These are phyloP conservation scores for Scolopax bukidnonensis DNA, from an alignment of 2,797 vertebrate genomes.

Conservation along the genomic window DNA sequence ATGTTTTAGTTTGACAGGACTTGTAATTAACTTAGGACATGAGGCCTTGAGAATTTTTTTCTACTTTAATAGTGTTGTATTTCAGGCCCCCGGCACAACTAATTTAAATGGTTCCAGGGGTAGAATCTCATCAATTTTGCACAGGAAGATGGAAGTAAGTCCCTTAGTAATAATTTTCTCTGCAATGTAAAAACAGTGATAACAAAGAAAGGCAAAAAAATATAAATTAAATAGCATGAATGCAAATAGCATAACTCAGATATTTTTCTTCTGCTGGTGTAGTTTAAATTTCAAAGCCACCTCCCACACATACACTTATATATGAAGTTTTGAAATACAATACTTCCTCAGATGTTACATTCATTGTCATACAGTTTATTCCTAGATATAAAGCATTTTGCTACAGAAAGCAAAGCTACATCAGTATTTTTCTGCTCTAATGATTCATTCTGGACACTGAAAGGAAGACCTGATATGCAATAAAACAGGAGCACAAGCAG, in stretches of 20 bases:
- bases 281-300: slow-evolving; percentile 51
- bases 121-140: neutral
- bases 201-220: neutral
- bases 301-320: slow-evolving; percentile 8
- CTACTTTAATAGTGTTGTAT: neutral
- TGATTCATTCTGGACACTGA: neutral
- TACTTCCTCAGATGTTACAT: slow-evolving; percentile 24
- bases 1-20: neutral
- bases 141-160: neutral
- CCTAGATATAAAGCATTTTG: neutral
- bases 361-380: slow-evolving; percentile 5
- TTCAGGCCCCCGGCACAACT: neutral
- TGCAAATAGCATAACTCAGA: slow-evolving; percentile 28
- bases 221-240: neutral
- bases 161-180: neutral
- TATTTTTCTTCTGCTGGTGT: slow-evolving; percentile 22
- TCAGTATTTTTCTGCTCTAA: slow-evolving; percentile 5
- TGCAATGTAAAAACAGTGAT: neutral
- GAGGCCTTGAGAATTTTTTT: neutral
- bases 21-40: slow-evolving; percentile 1
- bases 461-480: neutral
- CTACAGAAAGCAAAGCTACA: neutral
- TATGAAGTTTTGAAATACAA: slow-evolving; percentile 49
- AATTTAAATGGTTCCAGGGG: neutral
- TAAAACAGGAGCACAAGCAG: neutral